Evolutionary conservation across 1,140 invertebrate species (phyloP).

Genomic region (Copidosoma floridanum): DNA sequence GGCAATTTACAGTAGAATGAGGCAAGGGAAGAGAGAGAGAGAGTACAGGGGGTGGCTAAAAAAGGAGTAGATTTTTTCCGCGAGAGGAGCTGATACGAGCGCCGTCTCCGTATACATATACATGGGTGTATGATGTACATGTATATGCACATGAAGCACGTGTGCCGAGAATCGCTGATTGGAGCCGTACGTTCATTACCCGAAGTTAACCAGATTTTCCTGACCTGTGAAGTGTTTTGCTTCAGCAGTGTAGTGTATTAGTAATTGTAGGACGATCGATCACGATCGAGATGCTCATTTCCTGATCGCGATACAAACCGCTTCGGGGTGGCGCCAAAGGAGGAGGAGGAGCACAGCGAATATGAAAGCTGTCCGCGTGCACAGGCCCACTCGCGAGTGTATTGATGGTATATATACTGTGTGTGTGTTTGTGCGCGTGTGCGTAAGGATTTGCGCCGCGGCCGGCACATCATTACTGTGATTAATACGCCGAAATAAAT

Average conservation of each 20-base stretch:
- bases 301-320: slow-evolving; percentile 40
- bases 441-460: slow-evolving; percentile 34
- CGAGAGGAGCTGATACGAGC: neutral
- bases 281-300: slow-evolving; percentile 56
- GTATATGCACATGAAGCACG: neutral
- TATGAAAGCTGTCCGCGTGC: neutral
- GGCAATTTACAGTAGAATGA: no score
- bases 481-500: slow-evolving; percentile 59
- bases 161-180: slow-evolving; percentile 1
- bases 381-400: neutral
- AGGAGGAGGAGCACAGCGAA: slow-evolving; percentile 3
- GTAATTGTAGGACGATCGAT: slow-evolving; percentile 55
- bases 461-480: slow-evolving; percentile 54
- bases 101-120: neutral
- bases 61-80: slow-evolving; percentile 19
- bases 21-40: no score
- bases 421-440: neutral
- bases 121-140: no score
- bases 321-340: no score
- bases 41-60: no score
- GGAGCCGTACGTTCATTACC: slow-evolving; percentile 22
- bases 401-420: neutral
- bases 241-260: slow-evolving; percentile 37
- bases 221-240: slow-evolving; percentile 16
- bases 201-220: slow-evolving; percentile 23